Evolutionary conservation across 1,140 invertebrate genomes (phyloP), one percentile per base, ranked within the genome.

Genomic region (Aphaenogaster floridana): DNA sequence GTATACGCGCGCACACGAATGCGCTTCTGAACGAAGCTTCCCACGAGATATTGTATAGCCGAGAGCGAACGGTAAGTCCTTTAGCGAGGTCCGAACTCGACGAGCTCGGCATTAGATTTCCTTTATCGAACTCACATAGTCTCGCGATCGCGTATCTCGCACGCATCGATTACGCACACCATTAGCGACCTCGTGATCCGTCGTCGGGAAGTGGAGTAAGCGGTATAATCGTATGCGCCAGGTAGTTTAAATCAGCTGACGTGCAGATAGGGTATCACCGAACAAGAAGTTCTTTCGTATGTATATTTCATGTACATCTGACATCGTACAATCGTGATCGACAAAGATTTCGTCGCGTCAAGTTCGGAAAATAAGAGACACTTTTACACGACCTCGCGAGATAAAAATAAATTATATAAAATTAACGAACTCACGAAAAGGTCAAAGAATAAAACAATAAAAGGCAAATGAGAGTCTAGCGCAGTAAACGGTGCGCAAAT

Each of bases 31-130:
- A 52, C 89, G 68, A 77, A 50, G 80, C 89, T 90, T 90, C 86
- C 89, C 89, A 90, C 89, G 86, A 90, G 89, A 90, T 89, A 90
- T 87, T 74, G 74, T 90, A 89, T 89, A 90, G 88, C 85, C 88
- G 34, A 78, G 88, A 86, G 88, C 69, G 88, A 90, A 90, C 83
- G 88, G 79, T 72, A 54, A 79, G 74, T 66, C 48, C 21, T 64
- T 66, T 9, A 15, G 61, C 45, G 83, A 79, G 39, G 39, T 52
- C 21, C 59, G 72, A 63, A 50, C 21, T 21, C 81, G 39, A n/a
- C 85, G 77, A 87, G 85, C 77, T 54, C 83, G 83, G 85, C 88
- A 59, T 86, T 87, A 87, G 80, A 79, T 79, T 90, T 87, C 86
- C 89, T 84, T 69, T 90, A 90, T 90, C 89, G 66, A 84, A 63